Percentiles rank a stretch among this genome's conserved stretches.
Evolutionary conservation across 2,888 invertebrate genomes (phyloP).

Genomic region (Himalopsyche tibetana): DNA sequence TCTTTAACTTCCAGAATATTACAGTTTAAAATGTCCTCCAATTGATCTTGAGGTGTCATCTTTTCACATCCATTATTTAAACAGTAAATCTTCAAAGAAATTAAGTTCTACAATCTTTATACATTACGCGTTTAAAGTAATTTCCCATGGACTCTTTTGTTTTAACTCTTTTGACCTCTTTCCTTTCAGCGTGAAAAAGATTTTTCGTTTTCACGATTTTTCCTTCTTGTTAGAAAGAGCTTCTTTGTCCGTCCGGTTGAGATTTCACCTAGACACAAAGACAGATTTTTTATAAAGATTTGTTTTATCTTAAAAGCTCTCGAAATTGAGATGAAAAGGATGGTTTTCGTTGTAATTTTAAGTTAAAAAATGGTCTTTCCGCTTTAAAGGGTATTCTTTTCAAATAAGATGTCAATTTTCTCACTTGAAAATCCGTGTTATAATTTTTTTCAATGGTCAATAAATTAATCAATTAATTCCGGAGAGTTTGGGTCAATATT

Average conservation of each 20-base stretch:
- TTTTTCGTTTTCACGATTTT: constrained; percentile 18
- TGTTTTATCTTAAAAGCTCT: constrained; percentile 30
- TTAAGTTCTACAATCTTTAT: constrained; percentile 35
- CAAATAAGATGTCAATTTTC: background rate
- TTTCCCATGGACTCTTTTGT: constrained; percentile 7
- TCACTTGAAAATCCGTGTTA: no score
- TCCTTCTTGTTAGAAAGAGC: background rate
- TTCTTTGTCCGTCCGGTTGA: constrained; percentile 21
- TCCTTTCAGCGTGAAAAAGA: constrained; percentile 16
- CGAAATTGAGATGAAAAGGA: constrained; percentile 33
- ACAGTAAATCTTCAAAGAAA: background rate
- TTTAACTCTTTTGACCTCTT: constrained; percentile 2
- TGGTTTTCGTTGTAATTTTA: constrained; percentile 37
- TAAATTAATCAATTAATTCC: no score
- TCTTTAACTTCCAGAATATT: no score
- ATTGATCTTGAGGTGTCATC: background rate
- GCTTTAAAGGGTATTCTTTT: background rate
- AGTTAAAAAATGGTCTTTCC: background rate
- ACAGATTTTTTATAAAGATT: constrained; percentile 41
- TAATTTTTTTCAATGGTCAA: no score
- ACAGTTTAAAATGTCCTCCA: no score
- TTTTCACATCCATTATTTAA: background rate
- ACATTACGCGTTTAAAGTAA: constrained; percentile 31
- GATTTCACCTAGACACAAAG: constrained; percentile 37
- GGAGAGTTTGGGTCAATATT: no score